phyloP scores from a whole-genome alignment of 2,797 vertebrate species.

The Crax fasciolata region DNA sequence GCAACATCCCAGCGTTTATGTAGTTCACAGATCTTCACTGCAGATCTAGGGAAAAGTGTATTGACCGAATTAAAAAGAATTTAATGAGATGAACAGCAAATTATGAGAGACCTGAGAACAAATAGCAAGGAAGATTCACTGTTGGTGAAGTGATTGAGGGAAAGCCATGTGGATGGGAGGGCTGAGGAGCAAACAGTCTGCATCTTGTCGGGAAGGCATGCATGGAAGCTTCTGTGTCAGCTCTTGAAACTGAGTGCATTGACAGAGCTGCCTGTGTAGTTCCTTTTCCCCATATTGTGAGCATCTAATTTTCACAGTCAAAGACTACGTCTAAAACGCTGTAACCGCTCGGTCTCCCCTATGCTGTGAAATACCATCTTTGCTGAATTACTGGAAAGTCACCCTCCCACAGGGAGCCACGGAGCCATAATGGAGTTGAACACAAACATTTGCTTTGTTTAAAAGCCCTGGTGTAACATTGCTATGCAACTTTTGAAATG shows the following conservation, averaged over 20 bases:
- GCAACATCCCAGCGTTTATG: background rate
- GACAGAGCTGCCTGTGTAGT: background rate
- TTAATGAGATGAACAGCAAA: background rate
- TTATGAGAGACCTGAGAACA: background rate
- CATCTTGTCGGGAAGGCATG: background rate
- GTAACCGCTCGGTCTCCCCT: background rate
- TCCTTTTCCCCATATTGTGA: background rate
- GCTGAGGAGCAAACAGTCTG: background rate
- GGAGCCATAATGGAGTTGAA: conserved; percentile 49
- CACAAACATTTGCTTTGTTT: conserved; percentile 74
- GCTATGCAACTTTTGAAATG: conserved; percentile 64
- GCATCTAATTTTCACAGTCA: background rate
- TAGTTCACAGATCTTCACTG: background rate
- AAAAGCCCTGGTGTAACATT: conserved; percentile 64
- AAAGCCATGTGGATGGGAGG: background rate
- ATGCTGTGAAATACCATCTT: background rate
- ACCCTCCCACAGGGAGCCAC: conserved; percentile 50
- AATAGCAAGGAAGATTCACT: background rate
- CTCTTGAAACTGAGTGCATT: background rate
- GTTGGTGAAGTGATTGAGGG: background rate
- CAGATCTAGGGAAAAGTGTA: background rate
- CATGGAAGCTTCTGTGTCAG: background rate
- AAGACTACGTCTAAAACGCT: background rate
- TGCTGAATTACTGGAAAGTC: conserved; percentile 66
- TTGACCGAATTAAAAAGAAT: background rate